These are phyloP conservation scores for Machimus rusticus DNA, from an alignment of 2,888 invertebrate species.

Conservation along the genomic window DNA sequence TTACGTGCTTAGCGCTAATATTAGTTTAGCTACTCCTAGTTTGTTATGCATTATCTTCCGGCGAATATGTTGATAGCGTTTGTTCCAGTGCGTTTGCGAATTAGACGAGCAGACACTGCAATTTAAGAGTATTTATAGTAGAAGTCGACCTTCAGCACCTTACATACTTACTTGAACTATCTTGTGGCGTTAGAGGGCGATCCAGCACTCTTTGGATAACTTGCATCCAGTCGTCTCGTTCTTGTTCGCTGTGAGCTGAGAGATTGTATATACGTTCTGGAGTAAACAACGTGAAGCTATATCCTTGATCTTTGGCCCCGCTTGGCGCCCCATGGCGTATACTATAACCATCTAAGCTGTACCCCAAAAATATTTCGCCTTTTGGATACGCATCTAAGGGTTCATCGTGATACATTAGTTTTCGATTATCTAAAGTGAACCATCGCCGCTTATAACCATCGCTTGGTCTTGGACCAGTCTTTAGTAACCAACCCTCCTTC, in stretches of 20 bases:
- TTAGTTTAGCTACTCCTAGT: slow-evolving; percentile 4
- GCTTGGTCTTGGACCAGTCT: slow-evolving; percentile 82
- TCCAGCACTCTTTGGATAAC: slow-evolving; percentile 78
- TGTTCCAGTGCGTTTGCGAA: slow-evolving; percentile 75
- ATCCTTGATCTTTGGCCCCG: slow-evolving; percentile 78
- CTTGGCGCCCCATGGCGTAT: slow-evolving; percentile 73
- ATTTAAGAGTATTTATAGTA: not conserved
- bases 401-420: slow-evolving; percentile 92
- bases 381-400: slow-evolving; percentile 88
- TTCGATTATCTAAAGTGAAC: slow-evolving; percentile 88
- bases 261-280: slow-evolving; percentile 80
- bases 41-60: slow-evolving; percentile 68
- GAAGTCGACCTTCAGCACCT: not conserved
- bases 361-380: slow-evolving; percentile 87
- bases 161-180: slow-evolving; percentile 71
- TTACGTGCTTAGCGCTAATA: not conserved
- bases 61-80: slow-evolving; percentile 81
- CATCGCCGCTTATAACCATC: slow-evolving; percentile 86
- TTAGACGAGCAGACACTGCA: slow-evolving; percentile 74
- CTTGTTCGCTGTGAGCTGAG: slow-evolving; percentile 78
- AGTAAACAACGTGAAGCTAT: slow-evolving; percentile 82
- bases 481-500: slow-evolving; percentile 87
- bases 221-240: slow-evolving; percentile 81
- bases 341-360: slow-evolving; percentile 73
- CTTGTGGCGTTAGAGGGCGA: slow-evolving; percentile 79